Percentiles rank a stretch among this genome's conserved stretches.
Evolutionary conservation across 2,888 invertebrate genomes (phyloP).

Genomic region (Mesopsocus fuscifrons): DNA sequence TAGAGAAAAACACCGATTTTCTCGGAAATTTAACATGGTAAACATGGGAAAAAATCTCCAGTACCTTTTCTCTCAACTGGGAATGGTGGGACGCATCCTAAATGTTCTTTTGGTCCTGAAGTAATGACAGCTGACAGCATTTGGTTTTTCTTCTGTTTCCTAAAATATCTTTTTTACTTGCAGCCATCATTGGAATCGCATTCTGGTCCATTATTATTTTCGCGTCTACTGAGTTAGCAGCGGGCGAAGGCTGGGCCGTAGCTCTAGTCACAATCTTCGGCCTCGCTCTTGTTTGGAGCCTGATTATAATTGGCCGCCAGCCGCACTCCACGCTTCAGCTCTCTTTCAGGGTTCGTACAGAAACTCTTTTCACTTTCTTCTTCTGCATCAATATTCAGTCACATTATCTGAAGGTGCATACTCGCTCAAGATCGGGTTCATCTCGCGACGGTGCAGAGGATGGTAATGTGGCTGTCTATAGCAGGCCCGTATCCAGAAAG

Average conservation of each 20-base stretch:
- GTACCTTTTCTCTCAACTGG: no score
- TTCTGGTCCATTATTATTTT: conserved; percentile 31
- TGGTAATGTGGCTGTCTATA: no score
- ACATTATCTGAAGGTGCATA: neutral
- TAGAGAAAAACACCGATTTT: no score
- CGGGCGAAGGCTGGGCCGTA: conserved; percentile 20
- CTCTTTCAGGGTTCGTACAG: conserved; percentile 43
- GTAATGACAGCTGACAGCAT: neutral
- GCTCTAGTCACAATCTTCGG: conserved; percentile 30
- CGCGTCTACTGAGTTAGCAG: conserved; percentile 19
- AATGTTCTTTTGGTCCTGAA: no score
- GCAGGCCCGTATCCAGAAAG: no score
- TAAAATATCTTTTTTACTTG: conserved; percentile 18
- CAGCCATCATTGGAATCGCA: conserved; percentile 34
- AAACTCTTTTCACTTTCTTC: no score
- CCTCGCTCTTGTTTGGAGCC: conserved; percentile 30
- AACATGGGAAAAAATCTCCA: no score
- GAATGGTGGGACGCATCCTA: no score
- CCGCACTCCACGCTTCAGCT: conserved; percentile 40
- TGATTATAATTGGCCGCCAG: conserved; percentile 46
- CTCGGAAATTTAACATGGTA: no score
- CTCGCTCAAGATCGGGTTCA: no score
- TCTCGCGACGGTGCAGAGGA: no score
- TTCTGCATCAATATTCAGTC: neutral
- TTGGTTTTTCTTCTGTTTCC: conserved; percentile 16